Evolutionary conservation across 2,888 invertebrate genomes (phyloP), one percentile per base, ranked within the genome.

Genomic region (Ametastegia equiseti): DNA sequence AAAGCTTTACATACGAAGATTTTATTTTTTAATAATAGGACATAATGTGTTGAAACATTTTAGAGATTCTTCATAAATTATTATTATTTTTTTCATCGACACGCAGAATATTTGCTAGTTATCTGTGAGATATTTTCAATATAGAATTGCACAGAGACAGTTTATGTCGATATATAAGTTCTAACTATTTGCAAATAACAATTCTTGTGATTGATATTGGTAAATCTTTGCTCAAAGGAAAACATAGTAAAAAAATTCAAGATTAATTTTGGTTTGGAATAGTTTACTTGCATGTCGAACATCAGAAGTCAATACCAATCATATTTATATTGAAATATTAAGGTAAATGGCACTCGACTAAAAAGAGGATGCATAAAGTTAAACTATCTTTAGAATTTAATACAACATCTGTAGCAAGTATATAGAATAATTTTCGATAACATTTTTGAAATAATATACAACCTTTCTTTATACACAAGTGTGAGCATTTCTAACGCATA

Each of bases 331-430:
- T 75, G n/a, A 54, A 75, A 39, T 54, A 23, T 57, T 57, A 57
- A 75, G 11, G n/a, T 47, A 39, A 75, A 75, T 75, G 75, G 75
- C 54, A 75, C 75, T 75, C 54, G 75, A 75, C 75, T 50, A 47
- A 75, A 19, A 75, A 54, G 19, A 75, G n/a, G 11, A 75, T 57
- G 45, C 23, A 75, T 57, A 57, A 75, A 75, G n/a, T 54, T 54
- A 57, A 75, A 75, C 75, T 71, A 71, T 75, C 75, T 54, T 54
- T 54, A 36, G n/a, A 54, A 54, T 54, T 75, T 75, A 75, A 75
- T 71, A 71, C 54, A 75, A 54, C 57, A 54, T 75, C 36, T 75
- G 75, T 54, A 54, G 33, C 33, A 36, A 54, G 54, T 57, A 75
- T 47, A 36, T 54, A 54, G 33, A 75, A 75, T 75, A 75, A 75